Conservation (phyloP, 2,113 vertebrate genomes). For the Oryzias melastigma region DNA sequence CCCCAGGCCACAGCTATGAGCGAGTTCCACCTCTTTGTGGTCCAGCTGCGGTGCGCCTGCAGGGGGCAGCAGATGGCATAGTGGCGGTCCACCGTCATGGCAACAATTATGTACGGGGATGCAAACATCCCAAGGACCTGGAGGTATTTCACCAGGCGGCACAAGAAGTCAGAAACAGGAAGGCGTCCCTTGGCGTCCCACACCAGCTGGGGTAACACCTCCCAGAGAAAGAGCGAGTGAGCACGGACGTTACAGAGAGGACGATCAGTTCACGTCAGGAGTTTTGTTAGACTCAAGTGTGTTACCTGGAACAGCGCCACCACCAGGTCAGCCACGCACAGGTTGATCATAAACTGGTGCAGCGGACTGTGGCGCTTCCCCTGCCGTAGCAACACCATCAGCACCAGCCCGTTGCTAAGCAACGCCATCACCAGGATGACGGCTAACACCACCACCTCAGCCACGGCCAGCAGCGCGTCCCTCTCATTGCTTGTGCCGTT, state of each 20-base stretch:
- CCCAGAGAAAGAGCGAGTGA: not conserved
- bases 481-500: slow-evolving; percentile 58
- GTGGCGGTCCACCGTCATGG: slow-evolving; percentile 86
- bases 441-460: slow-evolving; percentile 79
- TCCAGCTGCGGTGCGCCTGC: slow-evolving; percentile 78
- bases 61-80: slow-evolving; percentile 87
- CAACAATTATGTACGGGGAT: slow-evolving; percentile 88
- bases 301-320: slow-evolving; percentile 85
- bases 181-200: slow-evolving; percentile 85
- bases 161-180: slow-evolving; percentile 81
- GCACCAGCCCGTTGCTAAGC: slow-evolving; percentile 81
- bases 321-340: slow-evolving; percentile 85
- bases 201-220: slow-evolving; percentile 86
- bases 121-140: slow-evolving; percentile 90
- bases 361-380: slow-evolving; percentile 78
- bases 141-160: slow-evolving; percentile 84
- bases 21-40: slow-evolving; percentile 74
- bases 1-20: slow-evolving; percentile 81
- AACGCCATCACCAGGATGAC: slow-evolving; percentile 77
- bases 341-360: slow-evolving; percentile 86
- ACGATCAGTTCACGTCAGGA: not conserved
- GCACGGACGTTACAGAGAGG: not conserved
- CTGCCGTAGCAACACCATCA: slow-evolving; percentile 76
- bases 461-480: slow-evolving; percentile 76
- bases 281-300: too few species aligned